These are phyloP conservation scores for Taeniopygia guttata DNA, from an alignment of 2,797 vertebrate genomes.

Conservation along the genomic window DNA sequence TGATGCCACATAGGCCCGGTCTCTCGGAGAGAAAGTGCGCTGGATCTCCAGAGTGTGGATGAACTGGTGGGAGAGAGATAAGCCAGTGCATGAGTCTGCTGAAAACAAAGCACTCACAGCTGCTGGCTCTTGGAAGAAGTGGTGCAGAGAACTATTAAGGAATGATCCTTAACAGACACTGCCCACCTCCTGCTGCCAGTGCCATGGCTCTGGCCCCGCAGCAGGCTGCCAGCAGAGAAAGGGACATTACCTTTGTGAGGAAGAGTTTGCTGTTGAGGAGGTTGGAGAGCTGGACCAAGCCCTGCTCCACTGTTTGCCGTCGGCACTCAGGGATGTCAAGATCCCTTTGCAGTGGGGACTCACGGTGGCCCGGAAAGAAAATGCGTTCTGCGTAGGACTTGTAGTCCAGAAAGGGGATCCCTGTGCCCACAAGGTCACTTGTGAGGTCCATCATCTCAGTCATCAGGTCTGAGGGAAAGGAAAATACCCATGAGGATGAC, in stretches of 20 bases:
- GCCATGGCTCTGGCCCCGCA: slow-evolving; percentile 70
- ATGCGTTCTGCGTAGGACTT: slow-evolving; percentile 93
- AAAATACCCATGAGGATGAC: background rate
- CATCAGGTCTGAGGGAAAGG: slow-evolving; percentile 88
- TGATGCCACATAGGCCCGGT: slow-evolving; percentile 93
- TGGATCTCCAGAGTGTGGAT: slow-evolving; percentile 98
- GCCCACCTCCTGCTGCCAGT: background rate
- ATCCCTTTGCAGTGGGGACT: slow-evolving; percentile 90
- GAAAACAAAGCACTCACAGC: background rate
- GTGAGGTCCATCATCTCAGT: slow-evolving; percentile 99
- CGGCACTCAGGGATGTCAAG: slow-evolving; percentile 93
- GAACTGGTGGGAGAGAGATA: slow-evolving; percentile 76
- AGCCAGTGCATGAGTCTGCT: background rate
- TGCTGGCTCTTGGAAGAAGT: background rate
- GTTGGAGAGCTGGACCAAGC: slow-evolving; percentile 94
- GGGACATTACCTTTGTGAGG: slow-evolving; percentile 89
- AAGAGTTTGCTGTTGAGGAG: slow-evolving; percentile 98
- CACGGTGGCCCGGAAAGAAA: slow-evolving; percentile 95
- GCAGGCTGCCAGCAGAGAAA: background rate
- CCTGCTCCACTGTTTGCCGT: slow-evolving; percentile 93
- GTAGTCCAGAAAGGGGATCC: slow-evolving; percentile 97
- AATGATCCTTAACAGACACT: background rate
- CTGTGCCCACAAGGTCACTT: slow-evolving; percentile 92
- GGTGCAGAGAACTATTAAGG: background rate
- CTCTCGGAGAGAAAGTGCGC: slow-evolving; percentile 92